These are phyloP conservation scores for Urosaurus nigricauda DNA, from an alignment of 2,797 vertebrate genomes.

Conservation along the genomic window DNA sequence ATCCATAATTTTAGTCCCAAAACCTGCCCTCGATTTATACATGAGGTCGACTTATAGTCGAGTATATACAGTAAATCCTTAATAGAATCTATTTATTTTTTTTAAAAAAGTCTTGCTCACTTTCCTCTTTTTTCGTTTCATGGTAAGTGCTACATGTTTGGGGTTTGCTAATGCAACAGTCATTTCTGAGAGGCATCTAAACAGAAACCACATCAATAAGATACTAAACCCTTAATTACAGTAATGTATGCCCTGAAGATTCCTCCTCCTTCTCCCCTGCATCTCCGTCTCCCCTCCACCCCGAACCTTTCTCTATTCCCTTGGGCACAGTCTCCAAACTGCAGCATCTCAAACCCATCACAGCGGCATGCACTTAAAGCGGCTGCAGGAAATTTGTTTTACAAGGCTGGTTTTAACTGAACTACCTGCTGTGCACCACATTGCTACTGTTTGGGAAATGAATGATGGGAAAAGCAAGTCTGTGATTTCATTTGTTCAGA, in stretches of 20 bases:
- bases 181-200: slow-evolving; percentile 77
- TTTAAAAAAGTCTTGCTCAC: slow-evolving; percentile 26
- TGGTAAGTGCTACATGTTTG: slow-evolving; percentile 69
- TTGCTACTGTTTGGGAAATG: slow-evolving; percentile 87
- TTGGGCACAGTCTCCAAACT: slow-evolving; percentile 64
- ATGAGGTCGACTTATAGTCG: too few species aligned
- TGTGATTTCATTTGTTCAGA: slow-evolving; percentile 97
- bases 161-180: slow-evolving; percentile 73
- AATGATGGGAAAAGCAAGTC: slow-evolving; percentile 90
- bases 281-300: slow-evolving; percentile 53
- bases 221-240: slow-evolving; percentile 82
- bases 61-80: too few species aligned
- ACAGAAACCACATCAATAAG: slow-evolving; percentile 79
- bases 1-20: too few species aligned
- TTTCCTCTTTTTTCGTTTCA: slow-evolving; percentile 55
- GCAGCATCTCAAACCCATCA: slow-evolving; percentile 67
- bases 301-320: slow-evolving; percentile 70
- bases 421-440: slow-evolving; percentile 90
- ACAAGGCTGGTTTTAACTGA: slow-evolving; percentile 87
- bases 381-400: slow-evolving; percentile 88
- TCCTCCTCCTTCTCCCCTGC: slow-evolving; percentile 69
- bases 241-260: slow-evolving; percentile 77
- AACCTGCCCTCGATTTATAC: too few species aligned
- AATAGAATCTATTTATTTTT: too few species aligned
- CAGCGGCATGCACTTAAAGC: slow-evolving; percentile 69